Percentiles rank a stretch among this genome's conserved stretches.
Evolutionary conservation across 2,888 invertebrate genomes (phyloP).

Genomic region (Coleophora deauratella): DNA sequence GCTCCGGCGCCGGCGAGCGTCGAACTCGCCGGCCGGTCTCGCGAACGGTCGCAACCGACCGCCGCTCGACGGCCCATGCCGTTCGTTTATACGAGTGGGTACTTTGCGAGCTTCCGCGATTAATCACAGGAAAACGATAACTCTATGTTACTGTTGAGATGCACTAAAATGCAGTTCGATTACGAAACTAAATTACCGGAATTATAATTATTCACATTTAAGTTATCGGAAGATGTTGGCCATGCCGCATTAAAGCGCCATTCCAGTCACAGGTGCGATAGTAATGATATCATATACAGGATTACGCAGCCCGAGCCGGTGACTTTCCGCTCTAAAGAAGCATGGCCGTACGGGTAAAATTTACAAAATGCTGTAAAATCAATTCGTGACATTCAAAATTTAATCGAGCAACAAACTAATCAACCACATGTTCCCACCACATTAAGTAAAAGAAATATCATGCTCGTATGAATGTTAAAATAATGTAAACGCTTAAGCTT

Average conservation of each 20-base stretch:
- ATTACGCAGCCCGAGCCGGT: constrained; percentile 6
- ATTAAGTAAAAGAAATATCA: constrained; percentile 53
- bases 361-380: constrained; percentile 46
- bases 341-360: constrained; percentile 41
- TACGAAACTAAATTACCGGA: constrained; percentile 33
- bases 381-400: constrained; percentile 43
- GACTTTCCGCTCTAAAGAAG: constrained; percentile 42
- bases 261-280: constrained; percentile 18
- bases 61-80: too few species aligned
- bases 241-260: constrained; percentile 48
- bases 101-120: background rate
- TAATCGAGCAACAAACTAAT: constrained; percentile 54
- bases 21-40: too few species aligned
- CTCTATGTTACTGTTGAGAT: constrained; percentile 40
- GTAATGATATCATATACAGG: constrained; percentile 1
- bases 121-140: constrained; percentile 10
- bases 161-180: constrained; percentile 43
- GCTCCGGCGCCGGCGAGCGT: background rate
- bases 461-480: constrained; percentile 67
- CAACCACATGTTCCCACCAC: constrained; percentile 61
- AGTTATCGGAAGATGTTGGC: constrained; percentile 33
- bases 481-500: constrained; percentile 62
- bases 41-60: too few species aligned
- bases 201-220: constrained; percentile 38
- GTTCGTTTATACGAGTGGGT: too few species aligned